Conservation (phyloP, 2,797 vertebrate species). For the Bradypodion pumilum region DNA sequence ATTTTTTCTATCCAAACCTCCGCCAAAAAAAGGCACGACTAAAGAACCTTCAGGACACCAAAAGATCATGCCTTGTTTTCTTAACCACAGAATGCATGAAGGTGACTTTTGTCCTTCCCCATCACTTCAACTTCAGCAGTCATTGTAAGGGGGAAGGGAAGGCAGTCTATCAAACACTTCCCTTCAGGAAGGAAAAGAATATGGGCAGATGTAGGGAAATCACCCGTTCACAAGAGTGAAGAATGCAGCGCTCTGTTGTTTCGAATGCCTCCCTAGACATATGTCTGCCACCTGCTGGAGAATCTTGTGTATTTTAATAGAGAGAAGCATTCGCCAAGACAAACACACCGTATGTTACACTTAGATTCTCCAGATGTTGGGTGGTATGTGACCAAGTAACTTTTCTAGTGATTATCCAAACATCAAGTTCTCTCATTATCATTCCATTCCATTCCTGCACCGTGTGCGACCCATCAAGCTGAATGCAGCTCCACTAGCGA, state of each 20-base stretch:
- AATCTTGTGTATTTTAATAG: slow-evolving; percentile 14
- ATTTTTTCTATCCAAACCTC: slow-evolving; percentile 1
- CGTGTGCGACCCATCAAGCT: neutral
- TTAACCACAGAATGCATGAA: neutral
- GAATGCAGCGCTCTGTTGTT: neutral
- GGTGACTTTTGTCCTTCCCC: slow-evolving; percentile 2
- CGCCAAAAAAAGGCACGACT: slow-evolving; percentile 1
- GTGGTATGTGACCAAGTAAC: neutral
- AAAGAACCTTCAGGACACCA: neutral
- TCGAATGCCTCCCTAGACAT: neutral
- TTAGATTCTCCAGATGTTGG: neutral
- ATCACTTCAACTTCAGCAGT: slow-evolving; percentile 7
- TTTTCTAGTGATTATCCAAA: neutral
- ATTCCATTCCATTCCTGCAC: neutral
- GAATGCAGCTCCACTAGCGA: neutral
- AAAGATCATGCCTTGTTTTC: slow-evolving; percentile 8
- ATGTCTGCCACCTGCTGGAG: slow-evolving; percentile 39
- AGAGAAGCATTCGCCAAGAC: neutral
- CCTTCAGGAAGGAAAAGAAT: slow-evolving; percentile 20
- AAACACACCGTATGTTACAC: neutral
- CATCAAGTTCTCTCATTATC: neutral
- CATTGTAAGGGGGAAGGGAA: neutral
- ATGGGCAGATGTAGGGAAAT: neutral
- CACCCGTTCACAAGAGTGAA: neutral
- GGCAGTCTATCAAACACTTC: neutral